Evolutionary conservation across 2,888 invertebrate species (phyloP), one percentile per base, ranked within the genome.

Genomic region (Amphipoea lucens): DNA sequence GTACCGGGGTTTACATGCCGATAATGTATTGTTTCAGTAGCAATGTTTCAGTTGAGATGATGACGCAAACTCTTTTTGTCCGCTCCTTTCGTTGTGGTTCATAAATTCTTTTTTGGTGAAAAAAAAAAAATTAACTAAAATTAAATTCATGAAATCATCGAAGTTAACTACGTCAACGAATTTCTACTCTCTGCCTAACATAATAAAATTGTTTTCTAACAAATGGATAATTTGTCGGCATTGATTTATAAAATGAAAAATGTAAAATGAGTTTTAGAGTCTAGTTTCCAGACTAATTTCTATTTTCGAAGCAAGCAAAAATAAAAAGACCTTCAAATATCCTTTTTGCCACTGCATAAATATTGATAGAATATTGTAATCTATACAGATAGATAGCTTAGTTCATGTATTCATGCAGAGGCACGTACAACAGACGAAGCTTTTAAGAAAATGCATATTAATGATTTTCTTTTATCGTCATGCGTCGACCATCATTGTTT

Each of bases 1-100:
- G 67, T 60, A 48, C 51, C 76, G 23, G 51, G 62, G 62, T 23
- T 80, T 62, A 69, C 29, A 60, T 11, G 67, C 23, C 71, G 76
- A 76, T 79, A 74, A 76, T 69, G 42, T 74, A 51, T 72, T 74
- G 71, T 65, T 82, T 48, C 14, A 82, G 73, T 76, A 60, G 57
- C 54, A 70, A 65, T 54, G 20, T 40, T 70, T n/a, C 36, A 80
- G 48, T 57, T 12, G 11, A 48, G 7, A 63, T 63, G 40, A 23
- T 65, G 48, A 57, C 40, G 54, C 57, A 42, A 76, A n/a, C 4
- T 7, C 4, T 17, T 36, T 48, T 40, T 1, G 29, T 29, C 6
- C 2, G 40, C 23, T 23, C 11, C 7, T 29, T 65, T 11, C 23
- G 17, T 40, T 40, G 42, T 62, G 9, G 81, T 63, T 29, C 45